Conservation (phyloP, 1,140 invertebrate genomes). For the Phthorimaea operculella region DNA sequence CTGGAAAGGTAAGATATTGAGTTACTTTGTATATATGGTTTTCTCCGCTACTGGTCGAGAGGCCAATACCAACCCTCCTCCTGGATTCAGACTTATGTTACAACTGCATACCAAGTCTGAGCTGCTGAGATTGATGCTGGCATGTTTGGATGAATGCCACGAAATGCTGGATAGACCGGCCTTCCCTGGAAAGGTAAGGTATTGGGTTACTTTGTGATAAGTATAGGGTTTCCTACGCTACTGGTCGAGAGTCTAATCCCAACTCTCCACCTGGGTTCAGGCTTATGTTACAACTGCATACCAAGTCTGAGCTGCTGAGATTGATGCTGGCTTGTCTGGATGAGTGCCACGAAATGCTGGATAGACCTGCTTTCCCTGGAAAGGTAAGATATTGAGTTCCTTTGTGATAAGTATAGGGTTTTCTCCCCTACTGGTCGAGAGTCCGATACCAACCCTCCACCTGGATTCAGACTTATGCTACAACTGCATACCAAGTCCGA, state of each 20-base stretch:
- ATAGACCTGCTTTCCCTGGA: slow-evolving; percentile 77
- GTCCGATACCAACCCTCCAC: slow-evolving; percentile 77
- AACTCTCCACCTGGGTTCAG: slow-evolving; percentile 85
- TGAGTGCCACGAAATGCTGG: slow-evolving; percentile 79
- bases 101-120: slow-evolving; percentile 85
- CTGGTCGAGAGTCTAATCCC: slow-evolving; percentile 70
- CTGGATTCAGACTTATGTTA: slow-evolving; percentile 84
- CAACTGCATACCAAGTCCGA: slow-evolving; percentile 85
- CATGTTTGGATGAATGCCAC: slow-evolving; percentile 83
- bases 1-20: slow-evolving; percentile 75
- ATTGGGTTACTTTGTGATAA: too few species aligned
- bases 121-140: slow-evolving; percentile 78
- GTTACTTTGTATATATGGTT: too few species aligned
- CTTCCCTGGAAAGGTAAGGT: slow-evolving; percentile 72
- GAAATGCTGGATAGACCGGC: slow-evolving; percentile 78
- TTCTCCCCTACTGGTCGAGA: slow-evolving; percentile 73
- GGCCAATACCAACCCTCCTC: slow-evolving; percentile 77
- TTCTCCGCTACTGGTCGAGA: slow-evolving; percentile 73
- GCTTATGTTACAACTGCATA: slow-evolving; percentile 83
- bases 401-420: too few species aligned
- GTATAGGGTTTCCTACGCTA: slow-evolving; percentile 80
- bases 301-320: slow-evolving; percentile 81
- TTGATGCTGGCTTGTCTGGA: slow-evolving; percentile 82
- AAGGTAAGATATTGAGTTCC: too few species aligned
- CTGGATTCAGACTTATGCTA: slow-evolving; percentile 84